Evolutionary conservation across 2,888 invertebrate species (phyloP).

Genomic region (Trichopoda pennipes): DNA sequence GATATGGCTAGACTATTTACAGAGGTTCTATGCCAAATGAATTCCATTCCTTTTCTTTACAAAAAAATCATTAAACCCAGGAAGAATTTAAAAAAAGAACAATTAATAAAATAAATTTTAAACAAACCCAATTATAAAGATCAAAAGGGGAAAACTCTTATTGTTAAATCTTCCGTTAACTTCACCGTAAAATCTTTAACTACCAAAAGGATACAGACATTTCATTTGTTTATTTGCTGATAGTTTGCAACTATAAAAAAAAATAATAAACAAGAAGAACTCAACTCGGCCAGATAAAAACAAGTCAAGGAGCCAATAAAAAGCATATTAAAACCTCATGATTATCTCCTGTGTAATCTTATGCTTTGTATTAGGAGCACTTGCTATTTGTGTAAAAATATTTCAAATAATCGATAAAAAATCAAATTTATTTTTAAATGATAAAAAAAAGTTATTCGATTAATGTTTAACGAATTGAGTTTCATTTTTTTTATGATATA

Average conservation of each 20-base stretch:
- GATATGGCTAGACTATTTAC: slow-evolving; percentile 51
- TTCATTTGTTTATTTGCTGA: not conserved
- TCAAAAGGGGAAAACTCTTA: slow-evolving; percentile 6
- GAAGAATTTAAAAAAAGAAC: slow-evolving; percentile 14
- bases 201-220: not conserved
- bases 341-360: too few species aligned
- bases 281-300: slow-evolving; percentile 24
- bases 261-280: slow-evolving; percentile 38
- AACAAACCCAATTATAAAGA: not conserved
- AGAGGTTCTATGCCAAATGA: slow-evolving; percentile 31
- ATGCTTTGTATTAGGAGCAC: too few species aligned
- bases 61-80: slow-evolving; percentile 17
- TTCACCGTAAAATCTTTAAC: not conserved
- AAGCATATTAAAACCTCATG: slow-evolving; percentile 10
- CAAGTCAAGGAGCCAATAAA: slow-evolving; percentile 31
- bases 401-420: too few species aligned
- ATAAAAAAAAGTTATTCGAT: too few species aligned
- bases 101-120: slow-evolving; percentile 19
- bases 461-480: too few species aligned
- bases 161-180: not conserved
- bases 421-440: too few species aligned
- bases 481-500: too few species aligned
- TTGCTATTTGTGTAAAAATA: too few species aligned
- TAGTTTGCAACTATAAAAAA: too few species aligned
- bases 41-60: slow-evolving; percentile 27